Percentiles rank a stretch among this genome's conserved stretches.
Evolutionary conservation across 2,888 invertebrate species (phyloP).

Genomic region (Dryobota labecula): DNA sequence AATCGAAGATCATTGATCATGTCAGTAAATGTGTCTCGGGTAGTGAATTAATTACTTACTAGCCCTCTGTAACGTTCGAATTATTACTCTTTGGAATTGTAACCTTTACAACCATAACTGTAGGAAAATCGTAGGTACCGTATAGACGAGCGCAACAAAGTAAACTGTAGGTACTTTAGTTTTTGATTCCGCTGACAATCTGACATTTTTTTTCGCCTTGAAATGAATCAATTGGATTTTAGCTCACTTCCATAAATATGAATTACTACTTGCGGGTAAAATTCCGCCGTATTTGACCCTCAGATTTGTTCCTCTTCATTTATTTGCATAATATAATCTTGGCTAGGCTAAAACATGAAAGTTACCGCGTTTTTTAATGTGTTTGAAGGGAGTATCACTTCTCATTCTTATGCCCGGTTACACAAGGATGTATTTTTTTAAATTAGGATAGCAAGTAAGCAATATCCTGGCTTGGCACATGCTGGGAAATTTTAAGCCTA

Average conservation of each 20-base stretch:
- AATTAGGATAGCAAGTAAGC: too few species aligned
- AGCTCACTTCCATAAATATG: background rate
- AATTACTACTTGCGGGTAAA: background rate
- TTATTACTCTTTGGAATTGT: conserved; percentile 3
- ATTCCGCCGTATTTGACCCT: background rate
- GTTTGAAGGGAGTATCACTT: background rate
- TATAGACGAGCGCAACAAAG: background rate
- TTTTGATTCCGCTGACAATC: background rate
- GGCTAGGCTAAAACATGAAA: too few species aligned
- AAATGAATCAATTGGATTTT: background rate
- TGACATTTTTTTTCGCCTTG: background rate
- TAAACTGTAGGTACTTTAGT: background rate
- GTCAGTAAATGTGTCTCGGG: background rate
- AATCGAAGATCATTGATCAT: conserved; percentile 9
- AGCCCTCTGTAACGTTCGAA: background rate
- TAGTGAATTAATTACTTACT: conserved; percentile 14
- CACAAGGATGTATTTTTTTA: too few species aligned
- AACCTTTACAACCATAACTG: background rate
- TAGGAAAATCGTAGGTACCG: background rate
- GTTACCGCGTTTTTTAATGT: background rate
- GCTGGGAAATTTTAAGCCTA: too few species aligned
- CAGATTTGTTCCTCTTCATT: too few species aligned
- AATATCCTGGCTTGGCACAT: too few species aligned
- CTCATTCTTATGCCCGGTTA: background rate
- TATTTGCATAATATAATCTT: too few species aligned